Conservation (phyloP, 2,797 vertebrate genomes). For the Hypotaenidia okinawae region DNA sequence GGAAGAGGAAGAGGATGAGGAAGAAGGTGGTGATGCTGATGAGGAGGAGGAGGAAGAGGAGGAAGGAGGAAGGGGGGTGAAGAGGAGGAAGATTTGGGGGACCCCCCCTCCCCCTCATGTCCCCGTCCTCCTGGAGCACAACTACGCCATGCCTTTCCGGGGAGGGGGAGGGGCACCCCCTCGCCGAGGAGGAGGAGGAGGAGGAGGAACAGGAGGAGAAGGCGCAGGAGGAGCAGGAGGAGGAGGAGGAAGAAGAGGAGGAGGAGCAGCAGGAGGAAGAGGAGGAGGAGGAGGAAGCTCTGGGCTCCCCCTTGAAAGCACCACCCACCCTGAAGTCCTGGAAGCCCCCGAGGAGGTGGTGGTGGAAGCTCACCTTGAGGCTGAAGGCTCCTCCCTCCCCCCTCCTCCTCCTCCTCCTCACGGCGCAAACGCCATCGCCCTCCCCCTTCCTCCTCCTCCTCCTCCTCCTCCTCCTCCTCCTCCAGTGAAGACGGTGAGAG, state of each 20-base stretch:
- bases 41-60: too few relatives aligned
- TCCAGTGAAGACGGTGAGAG: conserved; percentile 15
- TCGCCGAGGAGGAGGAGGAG: too few relatives aligned
- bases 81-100: too few relatives aligned
- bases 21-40: too few relatives aligned
- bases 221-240: too few relatives aligned
- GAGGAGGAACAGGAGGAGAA: too few relatives aligned
- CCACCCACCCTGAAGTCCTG: conserved; percentile 76
- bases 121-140: conserved; percentile 86
- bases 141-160: conserved; percentile 74
- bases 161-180: too few relatives aligned
- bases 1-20: background rate
- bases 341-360: conserved; percentile 93
- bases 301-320: background rate
- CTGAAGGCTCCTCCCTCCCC: background rate
- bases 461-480: background rate
- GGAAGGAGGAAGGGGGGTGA: too few relatives aligned
- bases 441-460: background rate
- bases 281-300: too few relatives aligned
- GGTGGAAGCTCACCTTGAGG: conserved; percentile 37
- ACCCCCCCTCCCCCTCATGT: background rate
- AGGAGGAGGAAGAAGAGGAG: too few relatives aligned
- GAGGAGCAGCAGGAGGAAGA: too few relatives aligned
- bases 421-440: background rate
- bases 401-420: too few relatives aligned